Evolutionary conservation across 2,113 vertebrate species (phyloP), one percentile per base, ranked within the genome.

Genomic region (Petrocephalus microphthalmus): DNA sequence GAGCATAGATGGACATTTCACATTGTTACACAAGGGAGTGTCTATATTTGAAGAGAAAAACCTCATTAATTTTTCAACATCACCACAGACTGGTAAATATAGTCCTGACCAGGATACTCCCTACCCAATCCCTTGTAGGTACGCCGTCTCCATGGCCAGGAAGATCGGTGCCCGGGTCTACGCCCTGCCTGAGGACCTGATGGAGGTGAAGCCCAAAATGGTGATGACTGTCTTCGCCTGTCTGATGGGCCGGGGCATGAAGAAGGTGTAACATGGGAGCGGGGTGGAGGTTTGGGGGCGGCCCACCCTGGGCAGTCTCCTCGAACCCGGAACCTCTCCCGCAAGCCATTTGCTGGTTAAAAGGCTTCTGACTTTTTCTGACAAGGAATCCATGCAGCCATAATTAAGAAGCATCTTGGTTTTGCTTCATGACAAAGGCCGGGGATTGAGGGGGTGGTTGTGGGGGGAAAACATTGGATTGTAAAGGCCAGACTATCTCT

Each of bases 181-280:
- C 0, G 97, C 98, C 67, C 96, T 99, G 71, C 97, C 98, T 0
- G 97, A 98, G 78, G 98, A 99, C 89, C 93, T 99, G 22, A 96
- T 98, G 53, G 97, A 98, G 92, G 93, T 97, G 91, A 98, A 98
- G 87, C 97, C 93, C 11, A 99, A 99, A 93, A 99, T 98, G 97
- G 98, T 98, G 92, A 98, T 99, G 98, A 99, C 97, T 0, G 96
- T 98, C 91, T 99, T 98, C 78, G 96, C 96, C 22, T 97, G 96
- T 91, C 93, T 97, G 94, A 97, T 97, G 96, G 96, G 96, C 84
- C 93, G 96, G 88, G 96, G 96, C 67, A 95, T 97, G 96, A 96
- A 97, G 92, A 90, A 94, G 91, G 95, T 94, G 89, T 96, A 96
- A 94, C 90, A 56, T 17, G 2, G 81, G 81, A 42, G 81, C 0